Base-by-base conservation (phyloP, 2,113 vertebrate genomes). In the Gnathonemus echidnorhynchus region DNA sequence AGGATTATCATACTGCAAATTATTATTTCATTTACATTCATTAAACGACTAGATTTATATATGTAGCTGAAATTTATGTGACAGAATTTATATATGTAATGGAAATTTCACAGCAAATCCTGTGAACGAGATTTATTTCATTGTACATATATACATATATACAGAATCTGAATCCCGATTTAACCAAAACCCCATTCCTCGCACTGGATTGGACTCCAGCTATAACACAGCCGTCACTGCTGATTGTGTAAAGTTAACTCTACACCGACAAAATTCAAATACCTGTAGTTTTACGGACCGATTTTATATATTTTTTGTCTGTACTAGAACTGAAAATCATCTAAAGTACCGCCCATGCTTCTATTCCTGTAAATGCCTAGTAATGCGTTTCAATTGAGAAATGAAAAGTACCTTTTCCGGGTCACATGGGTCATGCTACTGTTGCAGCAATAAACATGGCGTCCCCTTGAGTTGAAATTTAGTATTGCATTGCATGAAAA, bases 401-500 rank as follows among this genome's bases (percentile, higher is more conserved):
- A 19, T 17, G 52, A 80, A 88, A 91, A 17, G 86, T 6, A 86
- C 84, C 84, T 86, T 83, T 95, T 95, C 96, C 95, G 94, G 94
- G 88, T 91, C 88, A 10, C 49, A 56, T 3, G 5, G 88, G 70
- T 80, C 27, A 8, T 24, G 48, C 50, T 15, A 35, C 19, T 8
- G 53, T 52, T 77, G 27, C 24, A 21, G 31, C 35, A 35, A 39
- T 2, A 8, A 21, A 21, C 17, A 88, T 45, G 11, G 88, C 89
- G 90, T 90, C 93, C 91, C 56, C 93, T 93, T 84, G 1, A 52
- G 56, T 80, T 70, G 1, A 42, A 1, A 35, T 89, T 77, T 89
- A 39, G 70, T 49, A 77, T 27, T 49, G 62, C 42, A 77, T 42
- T 46, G 58, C 3, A 74, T 21, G n/a, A 70, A 48, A 46, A 45